Conservation (phyloP, 2,797 vertebrate species). For the Gymnothorax reevesii region DNA sequence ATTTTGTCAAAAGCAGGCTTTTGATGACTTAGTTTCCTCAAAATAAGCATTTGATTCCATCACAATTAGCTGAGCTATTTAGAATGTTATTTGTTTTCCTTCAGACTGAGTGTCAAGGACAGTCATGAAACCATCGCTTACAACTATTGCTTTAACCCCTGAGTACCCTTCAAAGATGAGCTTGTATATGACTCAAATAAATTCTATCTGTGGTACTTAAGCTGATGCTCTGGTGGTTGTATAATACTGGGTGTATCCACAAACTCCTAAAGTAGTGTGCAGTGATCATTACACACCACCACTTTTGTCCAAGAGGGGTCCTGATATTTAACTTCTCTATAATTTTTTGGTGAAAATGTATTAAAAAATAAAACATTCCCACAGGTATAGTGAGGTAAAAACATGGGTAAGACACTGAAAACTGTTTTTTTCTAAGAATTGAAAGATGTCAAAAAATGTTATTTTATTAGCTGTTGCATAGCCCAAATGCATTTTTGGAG, state of each 20-base stretch:
- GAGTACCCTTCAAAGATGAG: neutral
- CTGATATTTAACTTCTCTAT: no score
- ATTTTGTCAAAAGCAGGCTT: constrained; percentile 1
- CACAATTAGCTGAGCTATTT: neutral
- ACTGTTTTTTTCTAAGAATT: no score
- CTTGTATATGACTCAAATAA: neutral
- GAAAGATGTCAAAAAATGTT: no score
- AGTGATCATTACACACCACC: no score
- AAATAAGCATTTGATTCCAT: neutral
- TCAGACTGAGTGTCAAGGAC: neutral
- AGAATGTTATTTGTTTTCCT: neutral
- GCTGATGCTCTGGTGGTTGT: neutral
- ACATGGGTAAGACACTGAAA: no score
- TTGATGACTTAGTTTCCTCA: neutral
- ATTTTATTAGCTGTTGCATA: no score
- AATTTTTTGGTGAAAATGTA: no score
- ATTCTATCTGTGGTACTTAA: neutral
- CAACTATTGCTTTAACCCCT: neutral
- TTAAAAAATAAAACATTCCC: no score
- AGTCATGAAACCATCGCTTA: neutral
- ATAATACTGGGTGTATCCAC: neutral
- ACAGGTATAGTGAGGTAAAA: no score
- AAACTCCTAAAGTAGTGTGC: constrained; percentile 4
- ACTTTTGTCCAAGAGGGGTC: no score
- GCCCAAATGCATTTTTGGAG: no score